Percentiles rank a stretch among this genome's conserved stretches.
Conservation (phyloP, 2,888 invertebrate species). For the Phalera bucephala region DNA sequence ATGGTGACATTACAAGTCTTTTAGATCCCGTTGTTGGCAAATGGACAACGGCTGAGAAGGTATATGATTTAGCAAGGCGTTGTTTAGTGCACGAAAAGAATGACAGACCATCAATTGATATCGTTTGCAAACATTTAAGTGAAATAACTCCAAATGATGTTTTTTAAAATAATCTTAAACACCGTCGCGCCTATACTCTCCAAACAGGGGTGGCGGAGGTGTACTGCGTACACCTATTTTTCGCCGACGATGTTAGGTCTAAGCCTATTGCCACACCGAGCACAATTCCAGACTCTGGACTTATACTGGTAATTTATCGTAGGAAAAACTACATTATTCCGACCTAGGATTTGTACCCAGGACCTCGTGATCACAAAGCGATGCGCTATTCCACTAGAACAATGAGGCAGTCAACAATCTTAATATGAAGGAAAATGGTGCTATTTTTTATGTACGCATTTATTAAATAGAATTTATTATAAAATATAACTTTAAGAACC, state of each 20-base stretch:
- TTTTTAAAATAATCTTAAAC: conserved; percentile 2
- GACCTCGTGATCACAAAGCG: no score
- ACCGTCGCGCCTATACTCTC: no score
- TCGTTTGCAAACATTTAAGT: conserved; percentile 65
- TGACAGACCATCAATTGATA: conserved; percentile 82
- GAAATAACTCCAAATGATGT: conserved; percentile 34
- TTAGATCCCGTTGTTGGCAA: conserved; percentile 81
- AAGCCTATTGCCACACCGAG: no score
- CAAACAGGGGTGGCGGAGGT: no score
- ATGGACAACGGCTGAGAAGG: conserved; percentile 76
- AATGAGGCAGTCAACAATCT: no score
- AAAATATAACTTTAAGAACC: not conserved
- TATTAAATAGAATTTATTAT: not conserved
- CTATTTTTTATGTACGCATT: not conserved
- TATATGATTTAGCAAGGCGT: conserved; percentile 79
- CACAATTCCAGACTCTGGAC: no score
- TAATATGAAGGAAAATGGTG: not conserved
- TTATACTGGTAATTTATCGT: no score
- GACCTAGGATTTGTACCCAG: no score
- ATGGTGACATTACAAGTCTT: conserved; percentile 75
- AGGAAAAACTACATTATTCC: no score
- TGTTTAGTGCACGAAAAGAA: conserved; percentile 83
- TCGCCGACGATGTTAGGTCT: no score
- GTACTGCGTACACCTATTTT: no score
- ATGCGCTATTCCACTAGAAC: no score